phyloP scores from a whole-genome alignment of 2,113 vertebrate genomes.

The Spheniscus mendiculus region DNA sequence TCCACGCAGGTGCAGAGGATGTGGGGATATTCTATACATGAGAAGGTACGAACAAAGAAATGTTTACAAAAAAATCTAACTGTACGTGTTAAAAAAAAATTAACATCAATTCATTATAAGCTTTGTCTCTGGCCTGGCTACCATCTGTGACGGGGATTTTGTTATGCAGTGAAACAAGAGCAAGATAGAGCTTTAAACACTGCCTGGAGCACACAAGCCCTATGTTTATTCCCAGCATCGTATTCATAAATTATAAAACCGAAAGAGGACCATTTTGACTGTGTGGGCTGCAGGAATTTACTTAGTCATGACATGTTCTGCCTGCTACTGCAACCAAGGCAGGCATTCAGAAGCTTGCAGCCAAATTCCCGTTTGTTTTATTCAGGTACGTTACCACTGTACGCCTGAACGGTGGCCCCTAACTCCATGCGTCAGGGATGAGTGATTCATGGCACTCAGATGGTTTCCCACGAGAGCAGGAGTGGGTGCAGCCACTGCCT shows the following conservation, averaged over 20 bases:
- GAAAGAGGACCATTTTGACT: neutral
- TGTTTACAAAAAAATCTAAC: neutral
- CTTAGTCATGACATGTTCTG: neutral
- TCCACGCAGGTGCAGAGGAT: neutral
- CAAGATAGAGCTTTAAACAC: neutral
- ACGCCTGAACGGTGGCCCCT: neutral
- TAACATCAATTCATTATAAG: neutral
- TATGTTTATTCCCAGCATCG: neutral
- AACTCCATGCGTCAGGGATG: accelerated
- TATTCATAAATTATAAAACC: neutral
- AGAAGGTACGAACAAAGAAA: neutral
- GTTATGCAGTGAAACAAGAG: neutral
- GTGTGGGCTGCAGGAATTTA: neutral
- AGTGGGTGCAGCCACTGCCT: neutral
- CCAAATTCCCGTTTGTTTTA: neutral
- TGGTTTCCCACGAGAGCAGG: neutral
- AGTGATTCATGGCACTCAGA: neutral
- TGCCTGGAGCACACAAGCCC: neutral
- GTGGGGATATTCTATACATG: neutral
- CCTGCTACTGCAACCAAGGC: neutral
- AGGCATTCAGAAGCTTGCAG: neutral
- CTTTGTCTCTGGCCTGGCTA: neutral
- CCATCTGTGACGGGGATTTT: neutral
- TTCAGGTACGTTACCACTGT: neutral
- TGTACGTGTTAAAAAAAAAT: neutral